Percentiles rank a stretch among this genome's conserved stretches.
Conservation (phyloP, 2,797 vertebrate genomes). For the Anableps anableps region DNA sequence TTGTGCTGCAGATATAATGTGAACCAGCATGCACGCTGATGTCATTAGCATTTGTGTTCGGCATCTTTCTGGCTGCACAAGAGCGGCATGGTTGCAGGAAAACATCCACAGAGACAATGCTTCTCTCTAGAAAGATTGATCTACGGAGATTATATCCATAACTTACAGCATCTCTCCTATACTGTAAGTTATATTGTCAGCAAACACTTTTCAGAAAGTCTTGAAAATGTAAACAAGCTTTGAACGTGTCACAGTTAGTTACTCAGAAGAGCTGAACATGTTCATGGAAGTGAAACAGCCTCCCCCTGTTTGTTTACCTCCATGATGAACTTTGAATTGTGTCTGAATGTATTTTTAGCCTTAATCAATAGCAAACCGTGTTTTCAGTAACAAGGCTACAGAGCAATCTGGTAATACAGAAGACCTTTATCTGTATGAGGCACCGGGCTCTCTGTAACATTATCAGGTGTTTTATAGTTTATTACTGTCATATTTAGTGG, state of each 20-base stretch:
- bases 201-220: not conserved
- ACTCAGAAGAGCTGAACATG: not conserved
- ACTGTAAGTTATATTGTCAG: constrained; percentile 1
- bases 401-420: not conserved
- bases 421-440: not conserved
- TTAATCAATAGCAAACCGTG: not conserved
- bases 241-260: not conserved
- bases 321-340: constrained; percentile 17
- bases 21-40: constrained; percentile 64
- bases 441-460: not conserved
- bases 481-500: not conserved
- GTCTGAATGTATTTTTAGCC: constrained; percentile 4
- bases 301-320: constrained; percentile 8
- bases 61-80: constrained; percentile 10
- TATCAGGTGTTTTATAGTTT: not conserved
- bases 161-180: not conserved
- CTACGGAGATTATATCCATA: not conserved
- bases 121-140: constrained; percentile 8
- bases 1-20: constrained; percentile 73
- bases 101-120: constrained; percentile 7
- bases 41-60: constrained; percentile 53
- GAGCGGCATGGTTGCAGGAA: constrained; percentile 19
- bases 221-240: not conserved
- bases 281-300: not conserved
- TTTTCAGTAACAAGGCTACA: constrained; percentile 2